Evolutionary conservation across 2,888 invertebrate genomes (phyloP), one percentile per base, ranked within the genome.

Genomic region (Linnaemya vulpina): DNA sequence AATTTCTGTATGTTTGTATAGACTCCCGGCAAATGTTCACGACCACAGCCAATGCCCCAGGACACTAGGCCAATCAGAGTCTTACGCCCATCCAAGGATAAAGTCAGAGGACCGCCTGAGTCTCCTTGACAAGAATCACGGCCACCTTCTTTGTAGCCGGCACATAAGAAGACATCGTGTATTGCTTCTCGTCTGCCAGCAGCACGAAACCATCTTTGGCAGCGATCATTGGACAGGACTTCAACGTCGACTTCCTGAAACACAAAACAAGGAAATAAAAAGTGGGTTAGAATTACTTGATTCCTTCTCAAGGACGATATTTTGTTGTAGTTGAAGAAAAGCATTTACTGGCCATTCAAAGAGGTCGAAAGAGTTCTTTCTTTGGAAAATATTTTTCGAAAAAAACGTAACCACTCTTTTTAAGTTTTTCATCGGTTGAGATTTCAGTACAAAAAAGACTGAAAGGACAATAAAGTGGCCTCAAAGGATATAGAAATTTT

Each of bases 1-100:
- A 97, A 98, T 91, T 96, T 96, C 91, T 97, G 97, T 90, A 98
- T 97, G 89, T 98, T 97, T 0, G 98, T 98, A 90, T 98, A 98
- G 7, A 98, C 97, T 1, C 97, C 97, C 0, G 98, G 98, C 9
- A 98, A 92, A 89, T 97, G 97, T 89, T 97, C 97, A 0, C 97
- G 93, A 0, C 97, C 98, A 89, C 98, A 98, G 78, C 97, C 97
- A 87, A 97, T 97, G 83, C 97, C 97, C 97, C 97, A 98, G 0
- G 97, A 97, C 7, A 93, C 98, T 0, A 98, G 94, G 0, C 98
- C 98, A 49, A 98, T 96, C 22, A 98, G 94, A 46, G 97, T 97
- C 92, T 96, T 96, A 63, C 97, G 94, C 5, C 97, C 97, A 84
- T 97, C 97, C 76, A 97, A 93, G 35, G 96, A 95, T 91, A 97